Evolutionary conservation across 1,140 invertebrate genomes (phyloP), one percentile per base, ranked within the genome.

Genomic region (Heliconius nattereri): DNA sequence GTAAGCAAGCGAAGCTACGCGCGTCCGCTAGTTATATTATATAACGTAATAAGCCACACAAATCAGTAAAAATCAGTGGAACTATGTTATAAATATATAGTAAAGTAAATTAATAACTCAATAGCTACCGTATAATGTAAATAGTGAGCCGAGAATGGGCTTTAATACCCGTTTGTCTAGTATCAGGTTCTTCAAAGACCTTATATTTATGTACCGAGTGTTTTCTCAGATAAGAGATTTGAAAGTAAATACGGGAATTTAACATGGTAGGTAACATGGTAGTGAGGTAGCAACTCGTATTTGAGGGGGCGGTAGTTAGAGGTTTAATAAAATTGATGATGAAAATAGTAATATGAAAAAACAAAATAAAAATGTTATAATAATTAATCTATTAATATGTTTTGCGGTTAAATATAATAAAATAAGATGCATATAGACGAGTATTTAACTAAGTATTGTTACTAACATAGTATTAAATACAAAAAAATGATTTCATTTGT

Each of bases 121-220:
- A 66, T 66, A 66, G 60, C 60, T 66, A 66, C 60, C 60, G 60
- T 66, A 66, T 66, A 66, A 66, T 29, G 60, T 66, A 66, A 66
- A 66, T 66, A 66, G 60, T 66, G 26, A 26, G 26, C 26, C 26
- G 9, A 66, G 60, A 66, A 66, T 26, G 29, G 60, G 60, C 60
- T 16, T 66, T 29, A 13, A 66, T 66, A 66, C 60, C 26, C 60
- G 60, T 66, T 66, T 66, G 23, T 29, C 60, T 66, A 26, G 57
- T 60, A 66, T 66, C 60, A 29, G 26, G 60, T 66, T 29, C 60
- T 16, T 66, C 60, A 66, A 66, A 66, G 60, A 29, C 11, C 60
- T 26, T 29, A 29, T 26, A 66, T 66, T 66, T 29, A 66, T 66
- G 60, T 66, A 66, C 23, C 8, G 11, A 29, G 60, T 66, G 26